phyloP scores from a whole-genome alignment of 2,113 vertebrate genomes.

The Phocoena sinus region DNA sequence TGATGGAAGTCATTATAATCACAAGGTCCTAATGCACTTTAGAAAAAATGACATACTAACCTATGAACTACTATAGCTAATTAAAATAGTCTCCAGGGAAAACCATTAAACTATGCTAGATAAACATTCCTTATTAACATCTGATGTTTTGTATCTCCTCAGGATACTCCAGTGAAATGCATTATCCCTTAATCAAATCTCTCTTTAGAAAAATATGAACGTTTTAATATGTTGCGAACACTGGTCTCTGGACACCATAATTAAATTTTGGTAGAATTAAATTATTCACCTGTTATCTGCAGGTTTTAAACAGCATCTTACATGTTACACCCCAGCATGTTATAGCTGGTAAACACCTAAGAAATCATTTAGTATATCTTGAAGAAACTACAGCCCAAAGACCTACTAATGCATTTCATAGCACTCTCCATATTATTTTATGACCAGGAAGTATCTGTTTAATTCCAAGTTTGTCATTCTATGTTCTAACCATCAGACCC shows the following conservation, averaged over 20 bases:
- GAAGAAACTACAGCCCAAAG: neutral
- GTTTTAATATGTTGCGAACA: neutral
- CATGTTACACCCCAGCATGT: neutral
- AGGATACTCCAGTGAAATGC: slow-evolving; percentile 7
- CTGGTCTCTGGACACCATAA: neutral
- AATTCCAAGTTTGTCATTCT: neutral
- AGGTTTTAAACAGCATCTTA: neutral
- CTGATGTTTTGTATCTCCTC: slow-evolving; percentile 47
- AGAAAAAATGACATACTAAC: slow-evolving; percentile 64
- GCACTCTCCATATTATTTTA: neutral
- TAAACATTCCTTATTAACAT: slow-evolving; percentile 79
- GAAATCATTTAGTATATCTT: neutral
- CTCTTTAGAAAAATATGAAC: slow-evolving; percentile 25
- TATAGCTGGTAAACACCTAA: neutral
- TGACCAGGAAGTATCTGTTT: neutral
- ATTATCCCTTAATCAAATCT: slow-evolving; percentile 42
- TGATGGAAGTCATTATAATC: slow-evolving; percentile 73
- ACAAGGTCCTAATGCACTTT: slow-evolving; percentile 45
- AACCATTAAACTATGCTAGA: slow-evolving; percentile 55
- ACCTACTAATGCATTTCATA: neutral
- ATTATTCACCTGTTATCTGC: slow-evolving; percentile 31
- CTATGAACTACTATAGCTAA: slow-evolving; percentile 72
- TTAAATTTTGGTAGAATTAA: slow-evolving; percentile 23
- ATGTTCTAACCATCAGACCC: neutral
- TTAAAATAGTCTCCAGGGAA: slow-evolving; percentile 77